Evolutionary conservation across 2,797 vertebrate genomes (phyloP).

Genomic region (Synaphobranchus kaupii): DNA sequence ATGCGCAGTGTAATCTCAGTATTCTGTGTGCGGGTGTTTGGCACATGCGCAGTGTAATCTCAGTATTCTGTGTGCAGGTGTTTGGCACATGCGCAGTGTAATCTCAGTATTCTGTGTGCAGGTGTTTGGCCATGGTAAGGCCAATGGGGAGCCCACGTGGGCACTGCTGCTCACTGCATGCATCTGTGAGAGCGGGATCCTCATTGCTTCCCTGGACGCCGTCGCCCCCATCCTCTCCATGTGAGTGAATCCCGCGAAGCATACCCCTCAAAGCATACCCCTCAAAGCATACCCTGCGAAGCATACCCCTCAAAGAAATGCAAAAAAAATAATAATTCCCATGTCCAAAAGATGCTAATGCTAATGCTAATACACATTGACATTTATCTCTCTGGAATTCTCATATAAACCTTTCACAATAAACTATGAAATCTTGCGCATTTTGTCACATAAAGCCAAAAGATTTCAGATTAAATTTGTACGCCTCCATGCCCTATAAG

Average conservation of each 20-base stretch:
- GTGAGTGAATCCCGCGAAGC: constrained; percentile 66
- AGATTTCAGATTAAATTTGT: not conserved
- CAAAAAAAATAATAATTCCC: not conserved
- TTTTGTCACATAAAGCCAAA: not conserved
- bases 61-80: not conserved
- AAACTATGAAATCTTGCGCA: not conserved
- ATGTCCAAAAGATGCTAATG: not conserved
- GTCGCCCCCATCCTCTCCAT: constrained; percentile 98
- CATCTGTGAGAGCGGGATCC: constrained; percentile 96
- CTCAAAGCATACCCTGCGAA: not conserved
- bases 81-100: not conserved
- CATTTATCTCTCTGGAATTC: not conserved
- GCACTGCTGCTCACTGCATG: constrained; percentile 91
- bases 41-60: constrained; percentile 20
- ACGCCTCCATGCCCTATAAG: not conserved
- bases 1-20: constrained; percentile 20
- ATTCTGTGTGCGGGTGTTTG: constrained; percentile 15
- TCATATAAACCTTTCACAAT: not conserved
- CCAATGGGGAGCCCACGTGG: constrained; percentile 96
- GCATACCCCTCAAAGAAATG: not conserved
- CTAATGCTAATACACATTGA: not conserved
- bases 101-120: constrained; percentile 54
- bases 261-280: not conserved
- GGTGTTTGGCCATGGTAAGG: constrained; percentile 96
- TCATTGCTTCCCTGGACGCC: constrained; percentile 93